Evolutionary conservation across 2,797 vertebrate genomes (phyloP).

Genomic region (Picus viridis): DNA sequence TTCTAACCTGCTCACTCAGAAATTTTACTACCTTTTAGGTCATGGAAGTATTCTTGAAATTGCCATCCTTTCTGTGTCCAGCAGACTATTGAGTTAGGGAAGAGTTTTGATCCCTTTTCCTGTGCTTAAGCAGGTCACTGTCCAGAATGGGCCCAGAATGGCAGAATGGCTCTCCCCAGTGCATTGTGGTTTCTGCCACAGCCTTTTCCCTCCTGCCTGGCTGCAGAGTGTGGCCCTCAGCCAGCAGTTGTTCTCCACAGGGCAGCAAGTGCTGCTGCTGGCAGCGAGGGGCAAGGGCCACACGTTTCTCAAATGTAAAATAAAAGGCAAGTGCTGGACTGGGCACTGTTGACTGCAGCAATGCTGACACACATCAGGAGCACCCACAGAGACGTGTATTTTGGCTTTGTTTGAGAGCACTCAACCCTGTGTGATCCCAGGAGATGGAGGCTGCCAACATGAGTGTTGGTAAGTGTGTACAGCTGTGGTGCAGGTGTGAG

Average conservation of each 20-base stretch:
- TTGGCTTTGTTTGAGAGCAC: neutral
- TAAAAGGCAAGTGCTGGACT: neutral
- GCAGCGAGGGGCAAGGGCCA: neutral
- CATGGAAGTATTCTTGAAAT: neutral
- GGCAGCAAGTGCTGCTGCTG: neutral
- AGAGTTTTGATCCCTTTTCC: neutral
- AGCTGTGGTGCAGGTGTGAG: conserved; percentile 15
- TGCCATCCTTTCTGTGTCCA: neutral
- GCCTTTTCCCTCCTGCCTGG: neutral
- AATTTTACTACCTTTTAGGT: neutral
- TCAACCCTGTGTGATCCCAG: neutral
- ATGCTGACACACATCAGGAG: neutral
- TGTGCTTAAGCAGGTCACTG: neutral
- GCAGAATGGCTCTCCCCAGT: fast-evolving
- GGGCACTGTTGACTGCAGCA: neutral
- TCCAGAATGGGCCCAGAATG: neutral
- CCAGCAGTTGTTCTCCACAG: fast-evolving
- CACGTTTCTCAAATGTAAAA: neutral
- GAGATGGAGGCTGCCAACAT: neutral
- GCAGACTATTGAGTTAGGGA: neutral
- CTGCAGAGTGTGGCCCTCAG: fast-evolving
- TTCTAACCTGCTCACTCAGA: neutral
- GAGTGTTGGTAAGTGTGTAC: neutral
- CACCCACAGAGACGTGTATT: neutral
- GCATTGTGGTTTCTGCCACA: neutral